A percentile compares a stretch with the other conserved stretches of the same genome.
Evolutionary conservation across 1,140 invertebrate species (phyloP).

Genomic region (Laupala kohalensis): DNA sequence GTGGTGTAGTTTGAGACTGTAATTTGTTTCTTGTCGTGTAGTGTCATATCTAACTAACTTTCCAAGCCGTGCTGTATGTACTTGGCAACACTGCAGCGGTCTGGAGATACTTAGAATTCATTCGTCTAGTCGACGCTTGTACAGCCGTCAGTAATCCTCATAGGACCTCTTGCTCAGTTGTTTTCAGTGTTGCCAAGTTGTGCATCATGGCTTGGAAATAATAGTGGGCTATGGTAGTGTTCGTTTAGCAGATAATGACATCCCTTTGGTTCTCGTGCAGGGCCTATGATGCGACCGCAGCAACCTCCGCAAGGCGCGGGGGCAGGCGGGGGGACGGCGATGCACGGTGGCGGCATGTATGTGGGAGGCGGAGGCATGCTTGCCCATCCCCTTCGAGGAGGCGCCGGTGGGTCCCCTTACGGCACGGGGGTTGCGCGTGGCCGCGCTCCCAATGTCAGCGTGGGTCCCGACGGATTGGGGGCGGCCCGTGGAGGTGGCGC

Average conservation of each 20-base stretch:
- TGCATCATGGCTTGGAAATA: too few species aligned
- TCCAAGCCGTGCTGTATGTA: too few species aligned
- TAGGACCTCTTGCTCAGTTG: too few species aligned
- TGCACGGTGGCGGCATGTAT: conserved; percentile 27
- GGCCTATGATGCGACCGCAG: conserved; percentile 54
- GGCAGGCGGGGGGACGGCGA: conserved; percentile 1
- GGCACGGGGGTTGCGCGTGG: too few species aligned
- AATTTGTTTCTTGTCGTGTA: background rate
- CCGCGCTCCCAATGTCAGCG: conserved; percentile 39
- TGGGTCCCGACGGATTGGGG: conserved; percentile 24
- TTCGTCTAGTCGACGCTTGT: too few species aligned
- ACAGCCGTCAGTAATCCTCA: too few species aligned
- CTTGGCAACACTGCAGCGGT: too few species aligned
- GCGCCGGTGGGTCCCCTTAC: too few species aligned
- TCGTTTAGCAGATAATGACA: background rate
- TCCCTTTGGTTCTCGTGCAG: conserved; percentile 23
- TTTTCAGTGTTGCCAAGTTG: too few species aligned
- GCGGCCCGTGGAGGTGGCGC: too few species aligned
- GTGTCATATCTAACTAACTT: background rate
- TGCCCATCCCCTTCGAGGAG: conserved; percentile 23
- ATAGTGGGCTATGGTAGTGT: background rate
- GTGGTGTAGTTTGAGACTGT: too few species aligned
- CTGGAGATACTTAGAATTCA: too few species aligned
- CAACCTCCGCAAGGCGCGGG: conserved; percentile 36
- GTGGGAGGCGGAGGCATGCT: conserved; percentile 23